phyloP scores from a whole-genome alignment of 1,140 invertebrate genomes.

The Drosophila aff. region DNA sequence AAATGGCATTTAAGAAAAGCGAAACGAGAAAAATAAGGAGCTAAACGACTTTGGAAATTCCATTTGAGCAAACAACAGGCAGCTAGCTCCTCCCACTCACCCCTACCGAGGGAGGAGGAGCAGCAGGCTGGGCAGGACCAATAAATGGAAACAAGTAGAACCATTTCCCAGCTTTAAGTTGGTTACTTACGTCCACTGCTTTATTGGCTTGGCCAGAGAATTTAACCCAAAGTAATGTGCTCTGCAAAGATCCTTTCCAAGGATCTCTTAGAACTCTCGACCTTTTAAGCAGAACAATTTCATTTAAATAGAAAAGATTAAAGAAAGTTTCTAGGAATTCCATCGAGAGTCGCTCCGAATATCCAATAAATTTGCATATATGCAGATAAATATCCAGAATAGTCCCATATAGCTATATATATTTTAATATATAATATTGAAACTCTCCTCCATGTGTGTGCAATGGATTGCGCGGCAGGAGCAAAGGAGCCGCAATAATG shows the following conservation, averaged over 20 bases:
- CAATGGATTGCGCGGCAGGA: not conserved
- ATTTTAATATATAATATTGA: constrained; percentile 6
- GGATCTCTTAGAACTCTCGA: not conserved
- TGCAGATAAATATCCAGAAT: not conserved
- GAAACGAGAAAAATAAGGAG: constrained; percentile 83
- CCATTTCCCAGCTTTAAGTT: constrained; percentile 46
- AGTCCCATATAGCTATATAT: not conserved
- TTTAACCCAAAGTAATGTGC: constrained; percentile 3
- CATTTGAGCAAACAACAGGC: constrained; percentile 81
- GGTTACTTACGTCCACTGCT: constrained; percentile 27
- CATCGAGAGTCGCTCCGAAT: not conserved
- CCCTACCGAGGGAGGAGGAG: not conserved
- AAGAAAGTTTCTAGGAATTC: not conserved
- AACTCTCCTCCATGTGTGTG: constrained; percentile 16
- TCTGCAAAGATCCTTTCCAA: not conserved
- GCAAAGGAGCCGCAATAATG: constrained; percentile 57
- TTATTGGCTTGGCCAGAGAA: constrained; percentile 17
- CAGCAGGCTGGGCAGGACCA: constrained; percentile 19
- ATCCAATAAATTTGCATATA: not conserved
- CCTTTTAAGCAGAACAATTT: not conserved
- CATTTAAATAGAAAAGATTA: not conserved
- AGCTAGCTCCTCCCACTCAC: constrained; percentile 49
- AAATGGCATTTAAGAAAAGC: constrained; percentile 84
- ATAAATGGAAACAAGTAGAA: constrained; percentile 45
- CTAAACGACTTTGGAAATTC: constrained; percentile 83